Conservation (phyloP, 1,140 invertebrate species). For the Drosophila takahashii region DNA sequence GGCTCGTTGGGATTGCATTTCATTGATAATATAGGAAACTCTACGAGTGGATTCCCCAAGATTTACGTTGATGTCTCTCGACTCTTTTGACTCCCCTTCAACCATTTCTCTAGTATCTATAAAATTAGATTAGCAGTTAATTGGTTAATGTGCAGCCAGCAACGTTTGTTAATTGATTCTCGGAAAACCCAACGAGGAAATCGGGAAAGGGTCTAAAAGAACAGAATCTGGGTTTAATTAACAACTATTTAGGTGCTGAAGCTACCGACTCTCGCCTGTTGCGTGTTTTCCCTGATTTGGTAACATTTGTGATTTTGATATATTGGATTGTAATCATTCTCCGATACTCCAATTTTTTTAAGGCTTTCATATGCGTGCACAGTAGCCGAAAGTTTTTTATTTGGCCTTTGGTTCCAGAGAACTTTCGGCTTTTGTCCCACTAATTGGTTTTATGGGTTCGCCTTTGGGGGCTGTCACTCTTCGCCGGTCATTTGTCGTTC, state of each 20-base stretch:
- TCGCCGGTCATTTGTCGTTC: constrained; percentile 55
- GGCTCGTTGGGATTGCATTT: constrained; percentile 61
- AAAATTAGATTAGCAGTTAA: constrained; percentile 84
- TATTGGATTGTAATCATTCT: constrained; percentile 32
- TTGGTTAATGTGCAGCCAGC: constrained; percentile 82
- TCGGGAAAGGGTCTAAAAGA: background rate
- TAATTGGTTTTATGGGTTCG: constrained; percentile 57
- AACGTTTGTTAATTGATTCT: constrained; percentile 83
- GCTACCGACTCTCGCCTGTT: constrained; percentile 59
- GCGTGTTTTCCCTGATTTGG: constrained; percentile 54
- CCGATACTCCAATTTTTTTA: constrained; percentile 24
- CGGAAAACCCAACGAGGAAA: constrained; percentile 44
- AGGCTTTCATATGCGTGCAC: constrained; percentile 31
- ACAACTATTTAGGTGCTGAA: constrained; percentile 65
- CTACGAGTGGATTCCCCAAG: constrained; percentile 38
- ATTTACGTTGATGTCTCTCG: constrained; percentile 51
- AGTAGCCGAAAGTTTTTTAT: constrained; percentile 35
- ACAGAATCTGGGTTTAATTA: constrained; percentile 71
- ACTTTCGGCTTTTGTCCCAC: constrained; percentile 33
- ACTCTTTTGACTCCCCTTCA: constrained; percentile 10
- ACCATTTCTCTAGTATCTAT: constrained; percentile 59
- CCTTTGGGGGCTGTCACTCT: constrained; percentile 32
- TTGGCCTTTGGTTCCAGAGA: background rate
- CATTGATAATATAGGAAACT: constrained; percentile 75
- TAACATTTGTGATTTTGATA: constrained; percentile 58